Base-by-base conservation (phyloP, 2,797 vertebrate genomes). In the Aeoliscus strigatus region DNA sequence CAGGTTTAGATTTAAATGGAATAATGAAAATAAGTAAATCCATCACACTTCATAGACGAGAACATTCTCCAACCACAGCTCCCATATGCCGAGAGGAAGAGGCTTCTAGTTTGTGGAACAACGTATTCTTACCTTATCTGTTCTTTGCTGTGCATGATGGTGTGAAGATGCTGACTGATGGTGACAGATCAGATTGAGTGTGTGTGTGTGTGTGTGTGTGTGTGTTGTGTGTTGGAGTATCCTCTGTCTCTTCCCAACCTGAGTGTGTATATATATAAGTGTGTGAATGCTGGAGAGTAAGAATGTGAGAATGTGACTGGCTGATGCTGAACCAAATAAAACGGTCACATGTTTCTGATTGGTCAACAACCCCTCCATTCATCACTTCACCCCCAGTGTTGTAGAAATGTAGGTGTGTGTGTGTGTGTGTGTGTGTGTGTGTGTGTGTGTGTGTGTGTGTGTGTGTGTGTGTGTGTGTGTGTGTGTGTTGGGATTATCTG, bases 91-190 rank as follows among this genome's bases (percentile, higher is more conserved):
- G n/a, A n/a, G n/a, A n/a, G n/a, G n/a, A n/a, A n/a, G n/a, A n/a
- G n/a, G n/a, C n/a, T n/a, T n/a, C n/a, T n/a, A n/a, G n/a, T n/a
- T n/a, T n/a, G n/a, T n/a, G n/a, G n/a, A n/a, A n/a, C n/a, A 9
- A 1, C 0, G 9, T 16, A 36, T 37, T 51, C 59, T 79, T 61
- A 82, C 81, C 75, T 78, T 60, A 83, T 82, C 32, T 77, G 63
- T 4, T 80, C 75, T 62, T 70, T 80, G 70, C 70, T 76, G 70
- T 80, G 73, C 83, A 83, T 83, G 59, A 62, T 52, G 57, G 35
- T 39, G 1, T 3, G 23, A 27, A 10, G 24, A 46, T 7, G 15
- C 21, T 0, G 13, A 27, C 17, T 8, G 23, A 14, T 10, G 28
- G 15, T 4, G 9, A 47, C 4, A 2, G 23, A 4, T 4, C 6